Evolutionary conservation across 2,797 vertebrate genomes (phyloP).

Genomic region (Sebastes nivosus): DNA sequence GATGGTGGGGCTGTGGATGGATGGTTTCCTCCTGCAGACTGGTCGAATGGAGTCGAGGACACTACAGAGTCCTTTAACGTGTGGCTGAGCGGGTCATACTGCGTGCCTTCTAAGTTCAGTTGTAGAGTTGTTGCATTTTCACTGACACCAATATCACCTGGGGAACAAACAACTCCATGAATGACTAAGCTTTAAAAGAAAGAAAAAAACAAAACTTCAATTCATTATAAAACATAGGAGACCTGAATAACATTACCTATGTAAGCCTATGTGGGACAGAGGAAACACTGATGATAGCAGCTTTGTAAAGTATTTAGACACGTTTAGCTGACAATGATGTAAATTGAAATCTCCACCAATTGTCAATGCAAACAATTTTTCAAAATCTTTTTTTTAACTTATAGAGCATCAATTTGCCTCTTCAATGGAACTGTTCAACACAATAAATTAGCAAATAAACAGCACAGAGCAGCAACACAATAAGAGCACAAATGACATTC

Average conservation of each 20-base stretch:
- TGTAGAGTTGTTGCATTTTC: neutral
- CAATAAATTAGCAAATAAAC: neutral
- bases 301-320: neutral
- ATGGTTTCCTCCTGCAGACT: neutral
- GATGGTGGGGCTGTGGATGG: neutral
- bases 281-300: neutral
- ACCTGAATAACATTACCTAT: neutral
- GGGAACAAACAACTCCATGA: neutral
- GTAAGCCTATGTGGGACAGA: neutral
- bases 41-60: no score
- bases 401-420: neutral
- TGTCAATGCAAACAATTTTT: neutral
- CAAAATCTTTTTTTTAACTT: no score
- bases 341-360: neutral
- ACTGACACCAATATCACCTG: conserved; percentile 10
- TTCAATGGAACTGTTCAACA: neutral
- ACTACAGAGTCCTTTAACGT: neutral
- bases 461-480: neutral
- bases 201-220: neutral
- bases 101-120: no score
- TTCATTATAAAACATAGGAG: neutral
- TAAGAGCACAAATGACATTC: neutral
- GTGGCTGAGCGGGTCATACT: neutral
- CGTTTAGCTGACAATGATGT: neutral
- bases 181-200: neutral